Conservation (phyloP, 2,888 invertebrate species). For the Diplazon laetatorius region DNA sequence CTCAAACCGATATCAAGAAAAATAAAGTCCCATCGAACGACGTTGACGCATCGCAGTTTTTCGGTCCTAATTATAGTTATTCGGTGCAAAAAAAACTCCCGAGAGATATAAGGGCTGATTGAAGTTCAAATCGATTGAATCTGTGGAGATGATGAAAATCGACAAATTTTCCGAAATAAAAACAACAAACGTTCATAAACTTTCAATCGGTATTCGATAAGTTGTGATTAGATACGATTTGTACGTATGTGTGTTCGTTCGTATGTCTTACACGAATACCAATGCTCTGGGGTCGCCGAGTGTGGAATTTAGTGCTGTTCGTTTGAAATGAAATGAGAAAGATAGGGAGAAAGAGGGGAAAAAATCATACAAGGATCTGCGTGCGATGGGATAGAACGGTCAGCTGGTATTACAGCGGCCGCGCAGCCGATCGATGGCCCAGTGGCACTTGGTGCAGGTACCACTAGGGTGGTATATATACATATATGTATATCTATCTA, state of each 20-base stretch:
- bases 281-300: slow-evolving; percentile 2
- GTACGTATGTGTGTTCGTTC: neutral
- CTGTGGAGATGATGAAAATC: slow-evolving; percentile 23
- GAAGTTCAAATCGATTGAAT: slow-evolving; percentile 38
- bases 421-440: slow-evolving; percentile 80
- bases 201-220: neutral
- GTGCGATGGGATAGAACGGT: slow-evolving; percentile 69
- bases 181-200: no score
- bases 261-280: no score
- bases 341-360: slow-evolving; percentile 2
- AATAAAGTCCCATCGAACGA: slow-evolving; percentile 35
- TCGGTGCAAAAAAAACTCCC: slow-evolving; percentile 36
- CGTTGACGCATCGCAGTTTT: slow-evolving; percentile 38
- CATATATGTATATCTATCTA: slow-evolving; percentile 4
- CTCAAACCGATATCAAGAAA: neutral
- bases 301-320: slow-evolving; percentile 8
- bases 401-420: slow-evolving; percentile 73
- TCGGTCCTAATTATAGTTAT: slow-evolving; percentile 33
- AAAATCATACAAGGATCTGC: slow-evolving; percentile 66
- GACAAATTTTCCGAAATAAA: slow-evolving; percentile 17
- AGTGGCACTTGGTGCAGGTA: slow-evolving; percentile 71
- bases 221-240: neutral
- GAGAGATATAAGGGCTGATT: slow-evolving; percentile 22
- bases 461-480: slow-evolving; percentile 15
- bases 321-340: slow-evolving; percentile 22